Evolutionary conservation across 2,888 invertebrate genomes (phyloP).

Genomic region (Sepiola atlantica): DNA sequence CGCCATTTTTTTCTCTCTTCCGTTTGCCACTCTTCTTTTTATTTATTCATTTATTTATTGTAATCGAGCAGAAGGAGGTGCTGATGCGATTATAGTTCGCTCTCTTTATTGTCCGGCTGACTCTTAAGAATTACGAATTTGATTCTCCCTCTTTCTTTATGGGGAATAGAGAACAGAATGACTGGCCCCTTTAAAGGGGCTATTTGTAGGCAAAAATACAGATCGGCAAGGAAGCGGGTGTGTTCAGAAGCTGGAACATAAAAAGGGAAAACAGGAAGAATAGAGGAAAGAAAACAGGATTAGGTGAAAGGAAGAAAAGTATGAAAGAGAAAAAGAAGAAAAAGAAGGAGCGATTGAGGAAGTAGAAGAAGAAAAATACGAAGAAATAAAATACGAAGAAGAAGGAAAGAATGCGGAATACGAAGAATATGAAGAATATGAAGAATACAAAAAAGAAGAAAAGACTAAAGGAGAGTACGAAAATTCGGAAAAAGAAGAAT

Average conservation of each 20-base stretch:
- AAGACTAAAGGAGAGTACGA: too few species aligned
- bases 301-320: background rate
- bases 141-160: background rate
- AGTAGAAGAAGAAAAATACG: too few species aligned
- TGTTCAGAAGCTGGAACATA: background rate
- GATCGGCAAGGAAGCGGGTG: background rate
- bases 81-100: background rate
- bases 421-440: too few species aligned
- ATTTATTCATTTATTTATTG: background rate
- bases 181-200: background rate
- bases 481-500: too few species aligned
- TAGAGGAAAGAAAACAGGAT: background rate
- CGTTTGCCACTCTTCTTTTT: background rate
- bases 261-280: background rate
- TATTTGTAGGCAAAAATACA: background rate
- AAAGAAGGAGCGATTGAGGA: too few species aligned
- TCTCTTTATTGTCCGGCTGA: background rate
- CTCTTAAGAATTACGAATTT: constrained; percentile 4
- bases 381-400: background rate
- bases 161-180: background rate
- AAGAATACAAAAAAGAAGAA: too few species aligned
- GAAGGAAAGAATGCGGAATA: rapidly evolving
- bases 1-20: background rate
- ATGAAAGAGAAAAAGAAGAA: too few species aligned
- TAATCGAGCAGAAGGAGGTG: background rate